A percentile compares a stretch with the other conserved stretches of the same genome.
phyloP scores from a whole-genome alignment of 2,113 vertebrate species.

The Pelvicachromis taeniatus region DNA sequence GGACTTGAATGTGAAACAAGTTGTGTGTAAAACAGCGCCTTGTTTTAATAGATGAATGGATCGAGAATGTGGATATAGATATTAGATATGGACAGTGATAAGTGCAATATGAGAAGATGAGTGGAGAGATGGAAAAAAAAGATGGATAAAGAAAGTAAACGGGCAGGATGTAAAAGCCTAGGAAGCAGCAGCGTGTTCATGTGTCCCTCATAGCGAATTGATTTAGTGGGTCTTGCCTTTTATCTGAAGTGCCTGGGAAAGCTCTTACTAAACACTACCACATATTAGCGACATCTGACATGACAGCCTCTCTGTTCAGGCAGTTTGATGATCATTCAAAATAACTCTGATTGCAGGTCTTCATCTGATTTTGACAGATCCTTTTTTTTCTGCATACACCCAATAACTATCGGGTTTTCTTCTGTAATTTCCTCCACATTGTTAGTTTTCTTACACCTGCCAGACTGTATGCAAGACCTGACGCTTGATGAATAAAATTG shows the following conservation, averaged over 20 bases:
- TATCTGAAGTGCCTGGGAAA: slow-evolving; percentile 35
- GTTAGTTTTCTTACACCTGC: not conserved
- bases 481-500: slow-evolving; percentile 36
- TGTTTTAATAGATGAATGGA: not conserved
- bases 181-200: not conserved
- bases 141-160: slow-evolving; percentile 44
- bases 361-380: not conserved
- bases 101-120: slow-evolving; percentile 57
- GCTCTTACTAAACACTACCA: not conserved
- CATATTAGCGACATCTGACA: slow-evolving; percentile 2
- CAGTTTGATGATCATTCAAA: not conserved
- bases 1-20: not conserved
- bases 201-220: not conserved
- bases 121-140: slow-evolving; percentile 8
- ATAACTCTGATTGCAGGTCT: not conserved
- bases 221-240: slow-evolving; percentile 21
- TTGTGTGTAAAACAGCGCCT: not conserved
- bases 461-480: not conserved
- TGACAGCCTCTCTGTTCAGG: not conserved
- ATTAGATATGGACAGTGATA: slow-evolving; percentile 24
- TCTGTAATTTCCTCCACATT: not conserved
- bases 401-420: not conserved
- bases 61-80: slow-evolving; percentile 1
- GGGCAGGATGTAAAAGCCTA: slow-evolving; percentile 32
- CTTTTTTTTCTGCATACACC: not conserved